A percentile compares a stretch with the other conserved stretches of the same genome.
These are phyloP conservation scores for Oncorhynchus kisutch DNA, from an alignment of 2,113 vertebrate species.

Conservation along the genomic window DNA sequence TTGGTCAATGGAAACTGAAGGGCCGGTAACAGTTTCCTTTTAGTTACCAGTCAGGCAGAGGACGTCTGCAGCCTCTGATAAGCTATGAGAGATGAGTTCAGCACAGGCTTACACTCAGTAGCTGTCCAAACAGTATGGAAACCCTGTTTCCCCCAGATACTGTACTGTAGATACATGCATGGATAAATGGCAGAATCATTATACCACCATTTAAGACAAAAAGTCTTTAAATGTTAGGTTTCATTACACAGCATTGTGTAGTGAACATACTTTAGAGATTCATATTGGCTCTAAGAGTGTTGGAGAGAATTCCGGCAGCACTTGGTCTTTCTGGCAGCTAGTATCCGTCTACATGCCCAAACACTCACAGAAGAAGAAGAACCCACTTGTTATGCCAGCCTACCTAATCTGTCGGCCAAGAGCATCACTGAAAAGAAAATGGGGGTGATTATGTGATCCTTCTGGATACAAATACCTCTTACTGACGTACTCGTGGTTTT, in stretches of 20 bases:
- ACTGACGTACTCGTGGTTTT: slow-evolving; percentile 54
- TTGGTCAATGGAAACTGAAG: not conserved
- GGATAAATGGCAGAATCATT: slow-evolving; percentile 16
- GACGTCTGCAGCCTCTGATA: slow-evolving; percentile 71
- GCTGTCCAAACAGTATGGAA: slow-evolving; percentile 31
- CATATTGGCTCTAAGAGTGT: slow-evolving; percentile 9
- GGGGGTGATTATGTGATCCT: slow-evolving; percentile 54
- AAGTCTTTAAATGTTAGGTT: slow-evolving; percentile 5
- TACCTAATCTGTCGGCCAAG: slow-evolving; percentile 57
- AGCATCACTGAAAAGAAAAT: slow-evolving; percentile 60
- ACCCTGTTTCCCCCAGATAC: slow-evolving; percentile 62
- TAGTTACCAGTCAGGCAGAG: slow-evolving; percentile 53
- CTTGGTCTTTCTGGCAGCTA: slow-evolving; percentile 52
- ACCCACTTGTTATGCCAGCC: slow-evolving; percentile 62
- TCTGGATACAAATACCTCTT: slow-evolving; percentile 60
- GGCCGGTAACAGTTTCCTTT: slow-evolving; percentile 63
- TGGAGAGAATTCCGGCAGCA: slow-evolving; percentile 47
- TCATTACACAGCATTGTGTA: slow-evolving; percentile 20
- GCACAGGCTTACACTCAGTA: slow-evolving; percentile 29
- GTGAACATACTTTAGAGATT: slow-evolving; percentile 43
- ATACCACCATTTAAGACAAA: slow-evolving; percentile 26
- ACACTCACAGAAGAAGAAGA: slow-evolving; percentile 47
- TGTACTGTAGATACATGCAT: slow-evolving; percentile 38
- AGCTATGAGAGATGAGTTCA: slow-evolving; percentile 19
- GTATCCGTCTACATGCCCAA: slow-evolving; percentile 24